Evolutionary conservation across 2,888 invertebrate genomes (phyloP), one percentile per base, ranked within the genome.

Genomic region (Oithona nana): DNA sequence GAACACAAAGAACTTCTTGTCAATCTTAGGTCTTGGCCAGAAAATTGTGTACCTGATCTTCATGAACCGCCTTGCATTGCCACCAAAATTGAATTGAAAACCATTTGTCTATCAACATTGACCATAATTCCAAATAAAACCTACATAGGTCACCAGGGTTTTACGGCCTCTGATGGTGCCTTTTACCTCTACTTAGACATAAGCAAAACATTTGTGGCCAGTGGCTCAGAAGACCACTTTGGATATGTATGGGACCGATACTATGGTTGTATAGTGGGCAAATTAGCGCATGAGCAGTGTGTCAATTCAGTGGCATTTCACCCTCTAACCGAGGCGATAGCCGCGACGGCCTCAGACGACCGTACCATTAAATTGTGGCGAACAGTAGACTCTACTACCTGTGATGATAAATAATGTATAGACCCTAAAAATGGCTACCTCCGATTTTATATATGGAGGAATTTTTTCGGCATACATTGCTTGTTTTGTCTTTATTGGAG

Each of bases 51-150:
- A 1, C 24, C 49, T 26, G 22, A 49, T 2, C 8, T 1, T 22
- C n/a, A n/a, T 24, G 50, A 59, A n/a, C 59, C 49, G n/a, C 59
- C 59, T 1, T 24, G 50, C 1, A 59, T 59, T 59, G 48, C 59
- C 3, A 48, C 49, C 8, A 26, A 59, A 24, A 24, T 59, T 28
- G 57, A 57, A 29, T n/a, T 28, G n/a, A 57, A 57, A 28, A 29
- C 28, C n/a, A 57, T 57, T n/a, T 26, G 28, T 29, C n/a, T 57
- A 29, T n/a, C 11, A 16, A 57, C 28, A 11, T 16, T 57, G 24
- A 57, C 57, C 11, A n/a, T 57, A 29, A n/a, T 28, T 11, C 16
- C 24, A 8, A 28, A 57, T 30, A 28, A n/a, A 11, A 6, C 16
- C 8, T 16, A 39, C 26, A 30, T 22, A 22, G 59, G 59, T 24